Percentiles rank a stretch among this genome's conserved stretches.
Evolutionary conservation across 2,113 vertebrate species (phyloP).

Genomic region (Gymnorhina tibicen): DNA sequence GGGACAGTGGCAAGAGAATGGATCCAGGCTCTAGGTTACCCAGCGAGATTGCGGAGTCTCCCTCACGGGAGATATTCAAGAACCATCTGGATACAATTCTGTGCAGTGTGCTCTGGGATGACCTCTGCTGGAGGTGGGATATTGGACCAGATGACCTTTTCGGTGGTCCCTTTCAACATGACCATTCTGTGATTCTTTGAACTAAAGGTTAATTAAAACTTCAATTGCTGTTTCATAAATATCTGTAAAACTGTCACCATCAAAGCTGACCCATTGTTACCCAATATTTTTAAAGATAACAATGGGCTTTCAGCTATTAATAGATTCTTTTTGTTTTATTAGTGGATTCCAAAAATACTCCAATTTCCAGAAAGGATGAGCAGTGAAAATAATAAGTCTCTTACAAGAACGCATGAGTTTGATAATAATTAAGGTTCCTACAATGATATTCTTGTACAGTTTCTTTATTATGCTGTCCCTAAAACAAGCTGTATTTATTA

Average conservation of each 20-base stretch:
- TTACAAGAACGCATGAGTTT: background rate
- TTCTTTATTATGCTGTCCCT: background rate
- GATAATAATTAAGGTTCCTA: background rate
- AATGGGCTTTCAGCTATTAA: background rate
- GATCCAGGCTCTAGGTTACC: background rate
- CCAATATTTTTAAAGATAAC: background rate
- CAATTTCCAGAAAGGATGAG: background rate
- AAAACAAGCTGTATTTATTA: background rate
- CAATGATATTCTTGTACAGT: background rate
- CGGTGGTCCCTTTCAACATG: background rate
- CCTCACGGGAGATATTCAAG: background rate
- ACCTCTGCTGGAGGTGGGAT: background rate
- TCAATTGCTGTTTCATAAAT: background rate
- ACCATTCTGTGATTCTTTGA: background rate
- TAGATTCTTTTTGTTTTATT: background rate
- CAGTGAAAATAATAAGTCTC: background rate
- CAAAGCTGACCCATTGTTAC: background rate
- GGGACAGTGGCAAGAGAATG: background rate
- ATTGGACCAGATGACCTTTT: background rate
- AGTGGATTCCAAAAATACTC: background rate
- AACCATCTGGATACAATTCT: background rate
- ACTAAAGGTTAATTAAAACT: background rate
- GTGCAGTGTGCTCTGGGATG: background rate
- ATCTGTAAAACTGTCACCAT: background rate
- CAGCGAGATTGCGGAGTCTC: background rate